Evolutionary conservation across 2,113 vertebrate species (phyloP).

Genomic region (Cebidichthys violaceus): DNA sequence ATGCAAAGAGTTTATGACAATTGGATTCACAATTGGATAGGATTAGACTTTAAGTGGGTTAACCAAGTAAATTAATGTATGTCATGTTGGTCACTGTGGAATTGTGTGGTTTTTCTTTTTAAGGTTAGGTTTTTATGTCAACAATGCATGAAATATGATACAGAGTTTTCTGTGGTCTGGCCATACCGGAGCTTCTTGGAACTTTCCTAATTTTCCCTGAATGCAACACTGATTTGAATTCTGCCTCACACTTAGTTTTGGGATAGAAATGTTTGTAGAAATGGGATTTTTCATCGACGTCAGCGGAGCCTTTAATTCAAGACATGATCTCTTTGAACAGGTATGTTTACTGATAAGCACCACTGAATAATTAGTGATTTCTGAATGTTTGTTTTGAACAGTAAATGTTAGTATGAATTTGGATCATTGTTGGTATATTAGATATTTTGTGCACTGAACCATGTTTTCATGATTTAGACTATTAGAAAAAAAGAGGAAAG

Average conservation of each 20-base stretch:
- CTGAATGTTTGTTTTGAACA: background rate
- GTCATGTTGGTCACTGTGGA: background rate
- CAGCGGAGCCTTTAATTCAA: too few species aligned
- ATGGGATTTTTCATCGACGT: background rate
- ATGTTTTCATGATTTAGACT: background rate
- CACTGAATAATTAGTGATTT: background rate
- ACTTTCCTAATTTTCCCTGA: constrained; percentile 1
- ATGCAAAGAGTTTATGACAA: background rate
- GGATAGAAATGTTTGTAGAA: background rate
- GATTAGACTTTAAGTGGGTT: background rate
- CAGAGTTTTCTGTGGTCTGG: background rate
- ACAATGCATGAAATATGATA: background rate
- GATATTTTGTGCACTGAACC: background rate
- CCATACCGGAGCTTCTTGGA: background rate
- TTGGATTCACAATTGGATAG: background rate
- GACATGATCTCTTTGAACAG: background rate
- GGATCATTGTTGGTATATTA: background rate
- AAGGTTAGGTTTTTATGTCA: background rate
- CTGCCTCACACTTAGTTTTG: too few species aligned
- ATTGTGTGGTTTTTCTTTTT: background rate
- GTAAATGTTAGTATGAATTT: background rate
- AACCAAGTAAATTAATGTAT: constrained; percentile 24
- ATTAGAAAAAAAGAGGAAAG: background rate
- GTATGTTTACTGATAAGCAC: background rate
- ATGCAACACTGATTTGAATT: constrained; percentile 6